Evolutionary conservation across 2,888 invertebrate genomes (phyloP).

Genomic region (Nezara viridula): DNA sequence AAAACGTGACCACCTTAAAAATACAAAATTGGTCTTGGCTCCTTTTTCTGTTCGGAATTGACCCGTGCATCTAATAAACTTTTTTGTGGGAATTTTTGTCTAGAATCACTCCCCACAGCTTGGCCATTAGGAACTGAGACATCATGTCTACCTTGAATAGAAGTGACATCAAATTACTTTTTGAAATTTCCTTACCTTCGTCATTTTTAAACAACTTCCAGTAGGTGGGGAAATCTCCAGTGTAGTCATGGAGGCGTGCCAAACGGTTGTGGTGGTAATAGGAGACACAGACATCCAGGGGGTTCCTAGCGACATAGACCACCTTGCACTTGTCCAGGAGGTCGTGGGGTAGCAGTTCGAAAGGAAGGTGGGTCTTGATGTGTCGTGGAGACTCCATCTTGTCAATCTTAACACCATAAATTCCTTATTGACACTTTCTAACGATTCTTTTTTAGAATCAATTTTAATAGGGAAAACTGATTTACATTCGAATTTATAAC

Average conservation of each 20-base stretch:
- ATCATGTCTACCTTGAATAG: not conserved
- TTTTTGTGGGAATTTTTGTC: too few relatives aligned
- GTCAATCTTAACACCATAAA: constrained; percentile 54
- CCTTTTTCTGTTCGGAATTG: too few relatives aligned
- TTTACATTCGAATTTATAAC: too few relatives aligned
- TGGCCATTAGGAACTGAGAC: too few relatives aligned
- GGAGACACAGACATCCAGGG: constrained; percentile 88
- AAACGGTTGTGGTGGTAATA: constrained; percentile 84
- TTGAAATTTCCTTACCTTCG: constrained; percentile 70
- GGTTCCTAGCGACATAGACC: constrained; percentile 87
- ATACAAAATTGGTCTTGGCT: too few relatives aligned
- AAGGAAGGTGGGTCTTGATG: constrained; percentile 78
- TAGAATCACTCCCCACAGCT: too few relatives aligned
- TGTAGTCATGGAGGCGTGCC: constrained; percentile 78
- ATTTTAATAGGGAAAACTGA: too few relatives aligned
- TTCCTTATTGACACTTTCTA: not conserved
- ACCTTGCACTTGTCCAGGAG: constrained; percentile 74
- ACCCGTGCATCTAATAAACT: too few relatives aligned
- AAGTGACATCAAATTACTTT: not conserved
- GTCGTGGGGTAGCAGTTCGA: constrained; percentile 78
- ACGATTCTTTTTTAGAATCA: too few relatives aligned
- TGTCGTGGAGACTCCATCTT: constrained; percentile 64
- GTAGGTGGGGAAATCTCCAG: constrained; percentile 78
- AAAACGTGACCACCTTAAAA: too few relatives aligned
- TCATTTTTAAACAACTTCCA: constrained; percentile 77